Conservation (phyloP, 2,888 invertebrate species). For the Blomia tropicalis region DNA sequence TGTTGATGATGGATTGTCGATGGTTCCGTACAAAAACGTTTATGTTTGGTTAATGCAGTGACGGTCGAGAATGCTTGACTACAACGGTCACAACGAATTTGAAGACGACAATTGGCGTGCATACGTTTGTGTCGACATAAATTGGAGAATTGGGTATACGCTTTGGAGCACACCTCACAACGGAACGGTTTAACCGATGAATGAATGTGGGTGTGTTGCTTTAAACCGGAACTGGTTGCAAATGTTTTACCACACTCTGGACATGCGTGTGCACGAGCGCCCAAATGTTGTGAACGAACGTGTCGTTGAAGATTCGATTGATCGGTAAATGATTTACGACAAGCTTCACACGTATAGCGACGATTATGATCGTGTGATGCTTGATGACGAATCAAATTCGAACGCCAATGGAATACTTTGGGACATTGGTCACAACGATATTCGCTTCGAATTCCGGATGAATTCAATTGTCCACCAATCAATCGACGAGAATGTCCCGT, state of each 20-base stretch:
- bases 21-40: slow-evolving; percentile 76
- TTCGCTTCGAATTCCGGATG: slow-evolving; percentile 33
- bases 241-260: slow-evolving; percentile 97
- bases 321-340: slow-evolving; percentile 73
- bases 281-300: slow-evolving; percentile 85
- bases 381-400: slow-evolving; percentile 62
- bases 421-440: slow-evolving; percentile 69
- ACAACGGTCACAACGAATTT: slow-evolving; percentile 85
- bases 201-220: slow-evolving; percentile 98
- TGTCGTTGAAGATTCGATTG: slow-evolving; percentile 90
- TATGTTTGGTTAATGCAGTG: slow-evolving; percentile 82
- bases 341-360: slow-evolving; percentile 78
- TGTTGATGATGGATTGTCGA: not conserved
- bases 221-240: slow-evolving; percentile 87
- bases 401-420: slow-evolving; percentile 62
- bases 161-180: slow-evolving; percentile 72
- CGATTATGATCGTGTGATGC: slow-evolving; percentile 54
- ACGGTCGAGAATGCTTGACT: slow-evolving; percentile 78
- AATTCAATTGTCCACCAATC: not conserved
- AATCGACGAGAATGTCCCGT: not conserved
- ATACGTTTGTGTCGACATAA: slow-evolving; percentile 98
- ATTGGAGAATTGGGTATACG: slow-evolving; percentile 98
- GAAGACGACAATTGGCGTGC: slow-evolving; percentile 87
- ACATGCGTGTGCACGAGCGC: slow-evolving; percentile 89
- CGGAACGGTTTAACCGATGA: slow-evolving; percentile 93